These are phyloP conservation scores for Polyommatus iphigenia DNA, from an alignment of 2,888 invertebrate species.

Conservation along the genomic window DNA sequence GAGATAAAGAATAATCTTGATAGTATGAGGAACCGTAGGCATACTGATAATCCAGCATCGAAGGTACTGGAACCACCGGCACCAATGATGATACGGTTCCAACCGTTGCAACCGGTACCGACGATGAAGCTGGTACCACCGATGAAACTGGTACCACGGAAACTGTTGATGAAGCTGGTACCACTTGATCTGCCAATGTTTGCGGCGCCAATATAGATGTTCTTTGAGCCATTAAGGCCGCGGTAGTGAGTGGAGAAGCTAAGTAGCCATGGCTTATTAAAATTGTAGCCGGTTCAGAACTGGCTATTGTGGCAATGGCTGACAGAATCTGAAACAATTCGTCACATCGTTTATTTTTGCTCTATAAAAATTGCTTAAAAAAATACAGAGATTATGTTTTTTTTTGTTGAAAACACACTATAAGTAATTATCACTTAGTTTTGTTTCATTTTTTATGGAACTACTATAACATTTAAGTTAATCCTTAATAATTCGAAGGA, in stretches of 20 bases:
- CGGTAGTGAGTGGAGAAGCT: constrained; percentile 43
- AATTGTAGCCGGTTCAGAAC: constrained; percentile 51
- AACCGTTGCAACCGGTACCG: constrained; percentile 43
- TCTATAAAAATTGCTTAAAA: too few species aligned
- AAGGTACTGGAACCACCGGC: constrained; percentile 41
- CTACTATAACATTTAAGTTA: too few species aligned
- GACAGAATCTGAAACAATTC: constrained; percentile 50
- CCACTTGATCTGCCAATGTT: not conserved
- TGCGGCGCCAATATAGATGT: constrained; percentile 42
- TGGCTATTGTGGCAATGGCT: constrained; percentile 47
- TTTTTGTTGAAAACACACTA: too few species aligned
- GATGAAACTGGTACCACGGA: constrained; percentile 34
- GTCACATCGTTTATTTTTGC: too few species aligned
- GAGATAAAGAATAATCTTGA: constrained; percentile 49
- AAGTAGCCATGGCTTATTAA: constrained; percentile 46
- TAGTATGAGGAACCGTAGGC: constrained; percentile 51
- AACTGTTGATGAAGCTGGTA: not conserved
- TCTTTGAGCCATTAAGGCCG: constrained; percentile 42
- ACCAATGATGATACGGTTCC: constrained; percentile 41
- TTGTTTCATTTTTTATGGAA: too few species aligned
- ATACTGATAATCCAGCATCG: constrained; percentile 52
- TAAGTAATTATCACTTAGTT: too few species aligned
- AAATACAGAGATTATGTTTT: too few species aligned
- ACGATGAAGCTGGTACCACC: constrained; percentile 41
- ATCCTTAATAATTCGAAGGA: too few species aligned